phyloP scores from a whole-genome alignment of 2,888 invertebrate species.

The Hirudinaria manillensis region DNA sequence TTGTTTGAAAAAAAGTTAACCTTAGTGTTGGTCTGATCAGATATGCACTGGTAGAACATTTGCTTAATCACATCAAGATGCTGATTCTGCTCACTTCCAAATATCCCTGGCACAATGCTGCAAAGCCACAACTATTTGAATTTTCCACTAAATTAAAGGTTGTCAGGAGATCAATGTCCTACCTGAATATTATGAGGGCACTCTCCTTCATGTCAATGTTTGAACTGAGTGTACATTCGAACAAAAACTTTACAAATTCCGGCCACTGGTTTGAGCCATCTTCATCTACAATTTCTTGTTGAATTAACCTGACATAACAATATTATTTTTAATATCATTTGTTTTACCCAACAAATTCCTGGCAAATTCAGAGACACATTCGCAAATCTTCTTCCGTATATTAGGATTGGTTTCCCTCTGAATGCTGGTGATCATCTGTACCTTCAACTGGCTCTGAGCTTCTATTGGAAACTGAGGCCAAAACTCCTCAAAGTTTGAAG shows the following conservation, averaged over 20 bases:
- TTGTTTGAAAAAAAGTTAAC: conserved; percentile 50
- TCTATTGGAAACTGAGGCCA: conserved; percentile 80
- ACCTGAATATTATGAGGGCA: conserved; percentile 89
- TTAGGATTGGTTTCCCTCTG: conserved; percentile 73
- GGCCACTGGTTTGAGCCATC: conserved; percentile 94
- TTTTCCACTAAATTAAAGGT: neutral
- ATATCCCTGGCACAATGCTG: conserved; percentile 87
- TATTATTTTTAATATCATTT: neutral
- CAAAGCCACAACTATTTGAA: conserved; percentile 37
- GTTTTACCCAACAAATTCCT: conserved; percentile 60
- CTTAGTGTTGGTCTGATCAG: conserved; percentile 67
- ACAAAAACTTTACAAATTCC: conserved; percentile 83
- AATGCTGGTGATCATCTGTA: conserved; percentile 75
- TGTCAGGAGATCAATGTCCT: neutral
- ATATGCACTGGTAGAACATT: conserved; percentile 78
- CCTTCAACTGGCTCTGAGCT: conserved; percentile 75
- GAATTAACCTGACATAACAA: neutral
- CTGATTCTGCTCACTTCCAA: conserved; percentile 87
- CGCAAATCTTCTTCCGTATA: conserved; percentile 80
- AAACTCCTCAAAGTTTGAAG: conserved; percentile 83
- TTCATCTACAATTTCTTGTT: conserved; percentile 64
- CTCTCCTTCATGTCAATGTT: conserved; percentile 80
- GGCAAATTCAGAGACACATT: conserved; percentile 90
- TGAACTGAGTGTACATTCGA: conserved; percentile 82
- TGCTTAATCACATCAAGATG: conserved; percentile 88